A percentile compares a stretch with the other conserved stretches of the same genome.
Conservation (phyloP, 1,140 invertebrate genomes). For the Drosophila santomea region DNA sequence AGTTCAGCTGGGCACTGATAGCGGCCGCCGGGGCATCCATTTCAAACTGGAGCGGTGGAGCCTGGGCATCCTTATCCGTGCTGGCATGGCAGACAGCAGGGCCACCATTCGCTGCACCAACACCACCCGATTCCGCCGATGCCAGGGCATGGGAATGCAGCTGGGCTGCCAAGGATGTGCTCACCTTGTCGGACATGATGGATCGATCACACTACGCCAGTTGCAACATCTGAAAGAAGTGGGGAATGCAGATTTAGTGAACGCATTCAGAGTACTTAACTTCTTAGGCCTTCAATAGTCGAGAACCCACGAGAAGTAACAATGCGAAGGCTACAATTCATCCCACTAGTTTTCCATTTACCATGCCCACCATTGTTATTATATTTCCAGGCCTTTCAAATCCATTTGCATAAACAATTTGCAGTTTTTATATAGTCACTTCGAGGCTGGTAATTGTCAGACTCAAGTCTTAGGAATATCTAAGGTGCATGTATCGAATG, state of each 20-base stretch:
- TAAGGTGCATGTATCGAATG: not conserved
- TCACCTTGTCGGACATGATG: slow-evolving; percentile 70
- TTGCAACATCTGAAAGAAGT: slow-evolving; percentile 39
- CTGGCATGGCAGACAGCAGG: slow-evolving; percentile 33
- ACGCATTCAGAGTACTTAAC: not conserved
- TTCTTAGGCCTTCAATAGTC: not conserved
- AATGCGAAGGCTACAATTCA: not conserved
- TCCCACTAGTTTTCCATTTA: slow-evolving; percentile 3
- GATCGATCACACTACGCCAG: slow-evolving; percentile 15
- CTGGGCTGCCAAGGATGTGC: slow-evolving; percentile 61
- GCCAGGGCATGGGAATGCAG: slow-evolving; percentile 69
- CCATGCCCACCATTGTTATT: not conserved
- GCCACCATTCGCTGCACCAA: not conserved
- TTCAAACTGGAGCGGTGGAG: slow-evolving; percentile 52
- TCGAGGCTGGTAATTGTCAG: not conserved
- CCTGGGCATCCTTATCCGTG: slow-evolving; percentile 39
- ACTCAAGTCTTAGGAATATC: not conserved
- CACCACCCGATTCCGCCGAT: slow-evolving; percentile 22
- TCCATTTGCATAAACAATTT: not conserved
- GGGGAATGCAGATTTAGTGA: not conserved
- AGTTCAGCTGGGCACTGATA: slow-evolving; percentile 74
- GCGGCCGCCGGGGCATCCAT: slow-evolving; percentile 64
- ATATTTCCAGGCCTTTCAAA: slow-evolving; percentile 2
- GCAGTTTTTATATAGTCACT: not conserved
- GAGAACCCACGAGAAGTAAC: not conserved